These are phyloP conservation scores for Notothenia coriiceps DNA, from an alignment of 2,113 vertebrate species.

Conservation along the genomic window DNA sequence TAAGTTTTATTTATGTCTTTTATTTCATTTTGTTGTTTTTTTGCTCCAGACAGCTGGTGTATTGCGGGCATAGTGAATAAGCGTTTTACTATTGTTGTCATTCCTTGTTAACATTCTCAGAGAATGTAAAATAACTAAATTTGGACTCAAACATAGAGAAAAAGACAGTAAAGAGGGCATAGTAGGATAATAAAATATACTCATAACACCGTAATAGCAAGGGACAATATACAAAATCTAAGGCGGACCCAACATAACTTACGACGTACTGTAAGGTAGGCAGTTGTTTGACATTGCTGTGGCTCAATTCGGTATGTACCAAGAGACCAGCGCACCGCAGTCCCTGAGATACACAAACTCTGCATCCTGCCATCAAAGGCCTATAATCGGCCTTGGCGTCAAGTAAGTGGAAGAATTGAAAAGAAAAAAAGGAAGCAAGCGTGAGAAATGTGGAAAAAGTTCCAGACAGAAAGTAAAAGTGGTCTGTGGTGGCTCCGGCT, in stretches of 20 bases:
- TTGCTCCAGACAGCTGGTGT: background rate
- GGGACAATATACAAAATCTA: conserved; percentile 15
- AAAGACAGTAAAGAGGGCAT: background rate
- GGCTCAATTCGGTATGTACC: background rate
- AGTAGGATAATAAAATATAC: conserved; percentile 1
- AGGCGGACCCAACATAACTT: background rate
- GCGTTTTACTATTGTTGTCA: background rate
- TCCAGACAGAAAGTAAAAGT: conserved; percentile 44
- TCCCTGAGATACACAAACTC: conserved; percentile 41
- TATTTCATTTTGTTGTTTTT: background rate
- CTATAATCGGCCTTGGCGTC: conserved; percentile 68
- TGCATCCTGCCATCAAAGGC: conserved; percentile 44
- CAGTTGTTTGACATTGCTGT: conserved; percentile 26
- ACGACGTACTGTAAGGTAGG: conserved; percentile 25
- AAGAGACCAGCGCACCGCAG: conserved; percentile 25
- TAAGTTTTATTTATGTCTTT: conserved; percentile 3
- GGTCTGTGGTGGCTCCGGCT: conserved; percentile 66
- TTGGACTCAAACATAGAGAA: background rate
- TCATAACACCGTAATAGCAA: conserved; percentile 2
- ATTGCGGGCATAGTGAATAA: background rate
- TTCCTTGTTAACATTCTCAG: background rate
- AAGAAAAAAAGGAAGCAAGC: conserved; percentile 32
- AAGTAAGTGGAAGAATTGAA: conserved; percentile 30
- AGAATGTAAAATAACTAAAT: background rate
- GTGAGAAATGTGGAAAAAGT: conserved; percentile 16